A percentile compares a stretch with the other conserved stretches of the same genome.
Conservation (phyloP, 1,140 invertebrate genomes). For the Bombus breviceps region DNA sequence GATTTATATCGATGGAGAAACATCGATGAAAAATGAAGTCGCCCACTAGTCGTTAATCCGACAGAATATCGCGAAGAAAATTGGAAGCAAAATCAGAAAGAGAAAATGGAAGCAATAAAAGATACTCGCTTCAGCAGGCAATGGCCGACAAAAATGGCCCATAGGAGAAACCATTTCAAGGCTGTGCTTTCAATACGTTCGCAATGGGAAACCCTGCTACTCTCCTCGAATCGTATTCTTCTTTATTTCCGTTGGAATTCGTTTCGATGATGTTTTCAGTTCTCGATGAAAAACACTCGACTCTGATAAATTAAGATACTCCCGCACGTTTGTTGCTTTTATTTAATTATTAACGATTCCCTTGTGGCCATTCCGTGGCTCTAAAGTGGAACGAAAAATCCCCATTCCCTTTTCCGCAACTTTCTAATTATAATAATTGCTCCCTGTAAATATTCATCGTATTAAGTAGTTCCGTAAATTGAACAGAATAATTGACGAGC, state of each 20-base stretch:
- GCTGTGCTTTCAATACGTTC: constrained; percentile 61
- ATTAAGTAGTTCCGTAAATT: too few species aligned
- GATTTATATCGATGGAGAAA: background rate
- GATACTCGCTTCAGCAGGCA: constrained; percentile 28
- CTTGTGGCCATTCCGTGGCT: too few species aligned
- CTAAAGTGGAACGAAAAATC: too few species aligned
- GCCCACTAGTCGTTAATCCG: constrained; percentile 3
- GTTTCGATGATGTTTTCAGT: background rate
- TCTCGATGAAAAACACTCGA: background rate
- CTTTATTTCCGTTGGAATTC: constrained; percentile 5
- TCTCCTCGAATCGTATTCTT: constrained; percentile 46
- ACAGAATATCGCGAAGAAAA: constrained; percentile 8
- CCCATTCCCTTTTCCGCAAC: background rate
- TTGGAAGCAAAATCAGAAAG: constrained; percentile 29
- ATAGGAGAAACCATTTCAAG: constrained; percentile 57
- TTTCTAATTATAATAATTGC: background rate
- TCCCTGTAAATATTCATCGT: background rate
- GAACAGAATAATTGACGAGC: too few species aligned
- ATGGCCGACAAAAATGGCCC: constrained; percentile 58
- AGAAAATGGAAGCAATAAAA: constrained; percentile 45
- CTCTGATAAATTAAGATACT: background rate
- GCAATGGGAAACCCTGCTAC: constrained; percentile 46
- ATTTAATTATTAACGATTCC: background rate
- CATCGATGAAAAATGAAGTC: constrained; percentile 2
- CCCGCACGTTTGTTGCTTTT: background rate